Evolutionary conservation across 2,113 vertebrate genomes (phyloP), one percentile per base, ranked within the genome.

Genomic region (Elephas maximus): DNA sequence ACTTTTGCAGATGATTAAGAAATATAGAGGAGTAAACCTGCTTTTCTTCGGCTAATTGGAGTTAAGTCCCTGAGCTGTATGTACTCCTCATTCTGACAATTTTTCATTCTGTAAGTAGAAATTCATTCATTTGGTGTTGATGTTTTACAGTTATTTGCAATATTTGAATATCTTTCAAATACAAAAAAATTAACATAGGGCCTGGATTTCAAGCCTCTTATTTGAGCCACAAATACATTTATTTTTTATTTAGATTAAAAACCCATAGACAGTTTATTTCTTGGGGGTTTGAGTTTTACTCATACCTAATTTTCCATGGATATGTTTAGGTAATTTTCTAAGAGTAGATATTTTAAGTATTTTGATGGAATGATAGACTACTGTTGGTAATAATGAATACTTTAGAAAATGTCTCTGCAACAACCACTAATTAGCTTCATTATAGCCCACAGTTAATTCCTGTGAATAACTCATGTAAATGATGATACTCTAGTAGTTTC

Each of bases 291-390:
- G 21, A 97, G 76, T 94, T 98, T 98, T 95, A 94, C 3, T 57
- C 94, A 85, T 74, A 96, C 20, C 74, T 92, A 88, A 73, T 92
- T 97, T 93, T 85, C 11, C 77, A 83, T 4, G 37, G 45, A 76
- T 96, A 80, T 94, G 51, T 97, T 98, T 96, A 89, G 62, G 81
- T 96, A 97, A 96, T 97, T 98, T 97, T 96, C 45, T 97, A 95
- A 97, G 96, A 97, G n/a, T n/a, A 60, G n/a, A 77, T 96, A 93
- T 96, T 96, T 96, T 97, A 98, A 98, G 98, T 98, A 98, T 98
- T 98, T 98, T 95, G 95, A 97, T 98, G 90, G 63, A 93, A 65
- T 93, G 96, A 98, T 62, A 85, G 44, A 96, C 18, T 97, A 92
- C 97, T 62, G 44, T 62, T 96, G 95, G 94, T 97, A 97, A 96